These are phyloP conservation scores for Leucopsar rothschildi DNA, from an alignment of 2,113 vertebrate species.

Conservation along the genomic window DNA sequence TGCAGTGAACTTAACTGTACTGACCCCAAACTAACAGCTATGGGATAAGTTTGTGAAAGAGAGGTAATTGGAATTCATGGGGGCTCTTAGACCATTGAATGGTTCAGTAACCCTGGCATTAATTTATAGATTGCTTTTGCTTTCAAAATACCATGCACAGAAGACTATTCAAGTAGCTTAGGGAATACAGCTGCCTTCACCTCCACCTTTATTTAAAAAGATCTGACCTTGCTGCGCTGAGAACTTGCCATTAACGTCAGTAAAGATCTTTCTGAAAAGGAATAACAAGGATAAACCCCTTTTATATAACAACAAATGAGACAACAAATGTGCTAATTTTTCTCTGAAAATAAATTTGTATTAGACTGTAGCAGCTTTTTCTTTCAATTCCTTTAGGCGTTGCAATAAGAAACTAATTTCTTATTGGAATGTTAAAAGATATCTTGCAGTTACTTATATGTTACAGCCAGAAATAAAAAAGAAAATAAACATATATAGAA, in stretches of 20 bases:
- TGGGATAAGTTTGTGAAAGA: neutral
- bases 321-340: neutral
- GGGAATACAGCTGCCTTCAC: neutral
- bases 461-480: neutral
- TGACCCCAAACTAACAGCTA: neutral
- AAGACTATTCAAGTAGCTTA: neutral
- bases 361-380: neutral
- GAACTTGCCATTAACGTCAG: neutral
- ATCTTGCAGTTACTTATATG: neutral
- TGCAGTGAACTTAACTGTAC: neutral
- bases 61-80: neutral
- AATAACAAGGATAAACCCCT: neutral
- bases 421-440: neutral
- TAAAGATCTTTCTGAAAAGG: neutral
- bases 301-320: neutral
- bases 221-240: neutral
- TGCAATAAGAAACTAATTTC: neutral
- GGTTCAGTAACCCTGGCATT: neutral
- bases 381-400: neutral
- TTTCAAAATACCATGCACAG: conserved; percentile 19
- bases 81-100: neutral
- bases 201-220: neutral
- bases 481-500: neutral
- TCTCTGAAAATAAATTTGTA: neutral
- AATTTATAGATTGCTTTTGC: conserved; percentile 23